Evolutionary conservation across 2,113 vertebrate species (phyloP).

Genomic region (Anguilla rostrata): DNA sequence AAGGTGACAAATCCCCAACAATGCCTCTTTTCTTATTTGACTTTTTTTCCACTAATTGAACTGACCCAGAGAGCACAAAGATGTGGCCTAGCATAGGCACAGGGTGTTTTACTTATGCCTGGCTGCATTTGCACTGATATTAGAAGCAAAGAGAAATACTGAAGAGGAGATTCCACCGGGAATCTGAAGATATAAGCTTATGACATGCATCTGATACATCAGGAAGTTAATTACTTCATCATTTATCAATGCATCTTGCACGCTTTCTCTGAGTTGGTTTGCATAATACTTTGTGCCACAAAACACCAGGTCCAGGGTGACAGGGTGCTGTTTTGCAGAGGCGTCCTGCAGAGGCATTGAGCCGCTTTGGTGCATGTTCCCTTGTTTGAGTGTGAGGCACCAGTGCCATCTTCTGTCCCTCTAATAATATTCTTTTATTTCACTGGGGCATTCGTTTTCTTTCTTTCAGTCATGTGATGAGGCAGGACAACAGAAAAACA

Average conservation of each 20-base stretch:
- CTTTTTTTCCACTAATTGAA: not conserved
- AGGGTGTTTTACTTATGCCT: not conserved
- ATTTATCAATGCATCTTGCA: not conserved
- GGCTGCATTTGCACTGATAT: not conserved
- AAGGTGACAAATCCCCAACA: not conserved
- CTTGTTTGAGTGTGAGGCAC: slow-evolving; percentile 41
- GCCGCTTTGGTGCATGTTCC: not conserved
- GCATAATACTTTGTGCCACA: not conserved
- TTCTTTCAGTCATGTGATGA: slow-evolving; percentile 23
- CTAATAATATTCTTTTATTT: slow-evolving; percentile 30
- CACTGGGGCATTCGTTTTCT: slow-evolving; percentile 14
- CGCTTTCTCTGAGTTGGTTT: not conserved
- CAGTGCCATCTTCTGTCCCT: slow-evolving; percentile 52
- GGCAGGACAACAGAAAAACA: not conserved
- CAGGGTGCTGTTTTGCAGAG: not conserved
- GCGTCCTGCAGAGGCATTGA: not conserved
- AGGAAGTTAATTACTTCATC: not conserved
- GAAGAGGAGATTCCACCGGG: not conserved
- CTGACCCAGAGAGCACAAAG: not conserved
- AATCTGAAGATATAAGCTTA: not conserved
- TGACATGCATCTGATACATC: not conserved
- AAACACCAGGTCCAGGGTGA: not conserved
- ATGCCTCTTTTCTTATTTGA: not conserved
- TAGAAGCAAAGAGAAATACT: not conserved
- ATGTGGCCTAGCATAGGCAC: not conserved